These are phyloP conservation scores for Liodrosophila aerea DNA, from an alignment of 2,888 invertebrate genomes.

Conservation along the genomic window DNA sequence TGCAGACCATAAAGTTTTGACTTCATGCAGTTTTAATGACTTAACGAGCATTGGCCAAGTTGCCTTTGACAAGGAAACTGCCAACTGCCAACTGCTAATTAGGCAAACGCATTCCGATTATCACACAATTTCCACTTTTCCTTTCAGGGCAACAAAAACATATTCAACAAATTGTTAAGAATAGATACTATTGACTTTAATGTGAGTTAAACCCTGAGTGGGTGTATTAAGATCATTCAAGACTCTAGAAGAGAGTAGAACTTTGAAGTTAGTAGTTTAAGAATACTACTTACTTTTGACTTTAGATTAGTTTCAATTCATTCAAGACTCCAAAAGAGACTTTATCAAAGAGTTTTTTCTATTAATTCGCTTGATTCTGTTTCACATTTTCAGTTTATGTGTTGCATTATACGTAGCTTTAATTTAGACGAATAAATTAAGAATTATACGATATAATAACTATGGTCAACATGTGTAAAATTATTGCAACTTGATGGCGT, in stretches of 20 bases:
- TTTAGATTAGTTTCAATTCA: too few relatives aligned
- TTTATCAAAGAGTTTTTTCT: background rate
- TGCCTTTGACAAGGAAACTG: slow-evolving; percentile 58
- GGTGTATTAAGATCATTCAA: too few relatives aligned
- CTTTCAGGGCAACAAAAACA: slow-evolving; percentile 41
- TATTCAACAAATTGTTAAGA: too few relatives aligned
- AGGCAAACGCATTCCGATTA: slow-evolving; percentile 71
- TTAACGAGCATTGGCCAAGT: slow-evolving; percentile 64
- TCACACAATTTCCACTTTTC: slow-evolving; percentile 70
- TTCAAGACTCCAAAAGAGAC: background rate
- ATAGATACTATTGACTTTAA: too few relatives aligned
- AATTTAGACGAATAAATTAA: slow-evolving; percentile 76
- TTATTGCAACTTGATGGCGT: slow-evolving; percentile 51
- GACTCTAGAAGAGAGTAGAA: too few relatives aligned
- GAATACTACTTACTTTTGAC: too few relatives aligned
- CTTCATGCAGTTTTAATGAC: slow-evolving; percentile 79
- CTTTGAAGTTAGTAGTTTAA: too few relatives aligned
- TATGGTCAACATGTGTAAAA: slow-evolving; percentile 65
- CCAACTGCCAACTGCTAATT: slow-evolving; percentile 52
- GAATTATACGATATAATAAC: slow-evolving; percentile 75
- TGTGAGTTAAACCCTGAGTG: too few relatives aligned
- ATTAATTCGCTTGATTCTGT: slow-evolving; percentile 22
- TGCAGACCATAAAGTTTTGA: slow-evolving; percentile 78
- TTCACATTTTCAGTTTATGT: slow-evolving; percentile 40
- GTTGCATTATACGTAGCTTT: slow-evolving; percentile 71